Conservation (phyloP, 2,797 vertebrate species). For the Oreonectes daqikongensis region DNA sequence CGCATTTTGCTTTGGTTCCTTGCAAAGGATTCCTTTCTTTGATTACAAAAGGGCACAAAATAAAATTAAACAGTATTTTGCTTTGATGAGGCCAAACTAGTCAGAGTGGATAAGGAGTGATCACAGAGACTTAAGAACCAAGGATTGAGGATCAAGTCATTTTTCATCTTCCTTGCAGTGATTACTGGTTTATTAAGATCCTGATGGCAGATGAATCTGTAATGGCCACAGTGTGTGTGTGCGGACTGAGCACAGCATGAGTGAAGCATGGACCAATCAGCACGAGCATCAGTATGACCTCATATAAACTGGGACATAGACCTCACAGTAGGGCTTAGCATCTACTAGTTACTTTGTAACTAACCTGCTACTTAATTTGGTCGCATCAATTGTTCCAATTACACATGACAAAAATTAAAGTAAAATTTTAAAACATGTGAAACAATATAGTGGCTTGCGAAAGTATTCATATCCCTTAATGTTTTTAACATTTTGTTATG, state of each 20-base stretch:
- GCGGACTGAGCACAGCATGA: conserved; percentile 57
- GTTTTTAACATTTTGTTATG: too few relatives aligned
- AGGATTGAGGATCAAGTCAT: conserved; percentile 62
- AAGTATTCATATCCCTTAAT: too few relatives aligned
- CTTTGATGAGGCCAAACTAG: conserved; percentile 46
- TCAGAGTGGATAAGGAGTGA: conserved; percentile 37
- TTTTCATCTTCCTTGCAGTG: conserved; percentile 61
- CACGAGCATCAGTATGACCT: not conserved
- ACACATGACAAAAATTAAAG: too few relatives aligned
- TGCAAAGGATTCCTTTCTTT: conserved; percentile 36
- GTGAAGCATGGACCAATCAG: conserved; percentile 59
- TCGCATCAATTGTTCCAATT: too few relatives aligned
- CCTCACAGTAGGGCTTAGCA: not conserved
- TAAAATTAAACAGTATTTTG: conserved; percentile 10
- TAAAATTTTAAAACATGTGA: too few relatives aligned
- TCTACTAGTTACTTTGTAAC: not conserved
- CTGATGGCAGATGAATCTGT: conserved; percentile 13
- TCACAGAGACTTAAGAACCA: conserved; percentile 51
- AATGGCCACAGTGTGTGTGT: conserved; percentile 22
- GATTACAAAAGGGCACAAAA: conserved; percentile 24
- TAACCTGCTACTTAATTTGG: not conserved
- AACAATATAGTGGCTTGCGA: too few relatives aligned
- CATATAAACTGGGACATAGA: not conserved
- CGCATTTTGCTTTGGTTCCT: conserved; percentile 37
- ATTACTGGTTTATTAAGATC: conserved; percentile 58